Evolutionary conservation across 2,113 vertebrate genomes (phyloP), one percentile per base, ranked within the genome.

Genomic region (Genyomyrus donnyi): DNA sequence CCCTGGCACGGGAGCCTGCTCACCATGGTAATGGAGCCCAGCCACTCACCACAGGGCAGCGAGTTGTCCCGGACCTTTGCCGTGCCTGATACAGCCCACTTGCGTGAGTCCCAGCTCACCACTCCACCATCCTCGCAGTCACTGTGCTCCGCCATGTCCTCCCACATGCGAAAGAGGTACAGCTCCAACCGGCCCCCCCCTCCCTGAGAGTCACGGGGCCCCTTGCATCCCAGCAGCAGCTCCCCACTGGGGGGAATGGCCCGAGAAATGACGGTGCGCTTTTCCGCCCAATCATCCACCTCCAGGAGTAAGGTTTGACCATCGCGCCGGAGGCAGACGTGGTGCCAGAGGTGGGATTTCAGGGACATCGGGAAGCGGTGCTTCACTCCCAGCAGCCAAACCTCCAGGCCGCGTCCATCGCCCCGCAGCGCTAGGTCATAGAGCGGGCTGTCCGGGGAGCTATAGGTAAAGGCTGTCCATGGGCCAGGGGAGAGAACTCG

Each of bases 391-490:
- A 95, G 93, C 27, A 96, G 90, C 95, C 95, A 96, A 2, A 35
- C 95, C 0, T 96, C 94, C 46, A 96, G 89, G 6, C 91, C 91
- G 5, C 42, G 49, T 0, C 88, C 21, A 6, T 96, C 94, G 0
- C 96, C 96, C 92, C 95, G 93, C 90, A 96, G 91, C 0, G 94
- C 95, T 83, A 96, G 92, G 50, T 94, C 93, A 0, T 95, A 94
- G 42, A 5, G 15, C 0, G 91, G 91, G 0, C 90, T 89, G 0
- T 90, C 91, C 5, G 87, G 87, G 0, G 94, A 92, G 89, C 90
- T 92, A 92, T 96, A 96, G 19, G 94, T 94, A 91, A 96, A 96
- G 50, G 95, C 96, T 77, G 94, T 94, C 96, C 95, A 96, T 35
- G 91, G 24, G 15, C 95, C 95, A 0, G 93, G 91, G 9, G 87